These are phyloP conservation scores for Neogale vison DNA, from an alignment of 2,113 vertebrate species.

Conservation along the genomic window DNA sequence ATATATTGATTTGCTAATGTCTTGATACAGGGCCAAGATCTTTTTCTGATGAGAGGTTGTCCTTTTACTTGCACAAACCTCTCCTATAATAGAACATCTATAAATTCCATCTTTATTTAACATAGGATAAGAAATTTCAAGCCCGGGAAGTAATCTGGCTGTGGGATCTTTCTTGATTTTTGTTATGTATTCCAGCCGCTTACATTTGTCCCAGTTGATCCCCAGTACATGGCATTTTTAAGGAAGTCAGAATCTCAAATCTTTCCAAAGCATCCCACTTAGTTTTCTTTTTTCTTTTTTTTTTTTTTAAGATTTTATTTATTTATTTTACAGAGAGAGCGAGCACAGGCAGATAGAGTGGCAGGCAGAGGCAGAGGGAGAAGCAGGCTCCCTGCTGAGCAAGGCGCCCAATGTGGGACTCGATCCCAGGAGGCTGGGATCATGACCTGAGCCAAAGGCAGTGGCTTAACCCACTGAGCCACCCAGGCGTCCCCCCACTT, in stretches of 20 bases:
- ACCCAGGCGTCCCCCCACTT: too few relatives aligned
- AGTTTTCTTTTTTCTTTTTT: too few relatives aligned
- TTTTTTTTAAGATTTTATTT: too few relatives aligned
- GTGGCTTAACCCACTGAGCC: too few relatives aligned
- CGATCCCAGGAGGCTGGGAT: too few relatives aligned
- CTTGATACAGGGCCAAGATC: neutral
- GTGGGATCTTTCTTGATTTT: neutral
- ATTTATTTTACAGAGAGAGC: too few relatives aligned
- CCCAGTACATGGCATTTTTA: neutral
- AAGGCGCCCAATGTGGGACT: too few relatives aligned
- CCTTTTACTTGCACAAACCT: slow-evolving; percentile 32
- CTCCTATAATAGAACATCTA: neutral
- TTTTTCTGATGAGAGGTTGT: slow-evolving; percentile 44
- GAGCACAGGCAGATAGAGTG: too few relatives aligned
- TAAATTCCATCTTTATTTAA: neutral
- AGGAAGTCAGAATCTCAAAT: neutral
- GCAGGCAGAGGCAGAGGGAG: too few relatives aligned
- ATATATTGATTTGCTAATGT: slow-evolving; percentile 20
- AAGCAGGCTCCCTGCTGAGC: too few relatives aligned
- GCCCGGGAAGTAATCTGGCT: neutral
- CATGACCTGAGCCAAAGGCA: too few relatives aligned
- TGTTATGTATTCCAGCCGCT: neutral
- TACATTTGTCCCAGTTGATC: neutral
- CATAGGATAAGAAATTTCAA: neutral
- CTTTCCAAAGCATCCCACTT: neutral